These are phyloP conservation scores for Drosophila equinoxialis DNA, from an alignment of 1,140 invertebrate genomes.

Conservation along the genomic window DNA sequence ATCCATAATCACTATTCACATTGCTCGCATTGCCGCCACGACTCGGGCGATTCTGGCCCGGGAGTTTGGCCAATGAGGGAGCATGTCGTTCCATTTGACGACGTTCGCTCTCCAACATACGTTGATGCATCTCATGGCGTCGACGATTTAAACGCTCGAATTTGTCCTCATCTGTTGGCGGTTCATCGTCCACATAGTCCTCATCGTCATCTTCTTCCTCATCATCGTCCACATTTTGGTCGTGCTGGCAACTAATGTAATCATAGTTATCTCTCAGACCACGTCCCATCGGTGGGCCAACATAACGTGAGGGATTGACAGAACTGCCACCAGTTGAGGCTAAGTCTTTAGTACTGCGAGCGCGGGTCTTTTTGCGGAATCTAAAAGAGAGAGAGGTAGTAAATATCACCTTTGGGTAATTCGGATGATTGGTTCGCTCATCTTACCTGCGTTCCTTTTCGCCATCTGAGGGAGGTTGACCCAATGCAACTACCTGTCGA, in stretches of 20 bases:
- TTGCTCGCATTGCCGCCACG: constrained; percentile 29
- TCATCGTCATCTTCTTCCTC: constrained; percentile 70
- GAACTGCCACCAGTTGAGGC: constrained; percentile 32
- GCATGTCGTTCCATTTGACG: constrained; percentile 64
- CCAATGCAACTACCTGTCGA: constrained; percentile 55
- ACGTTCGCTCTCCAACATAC: constrained; percentile 76
- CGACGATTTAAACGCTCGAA: constrained; percentile 77
- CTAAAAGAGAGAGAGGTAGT: constrained; percentile 26
- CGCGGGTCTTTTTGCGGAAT: constrained; percentile 77
- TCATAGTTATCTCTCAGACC: constrained; percentile 74
- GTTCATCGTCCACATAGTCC: constrained; percentile 76
- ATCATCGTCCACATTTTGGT: constrained; percentile 54
- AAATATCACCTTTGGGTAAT: neutral
- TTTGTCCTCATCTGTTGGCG: constrained; percentile 79
- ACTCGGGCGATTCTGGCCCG: constrained; percentile 49
- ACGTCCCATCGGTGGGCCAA: constrained; percentile 37
- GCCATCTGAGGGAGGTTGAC: constrained; percentile 82
- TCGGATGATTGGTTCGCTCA: neutral
- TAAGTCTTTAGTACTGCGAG: constrained; percentile 72
- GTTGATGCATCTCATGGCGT: constrained; percentile 79
- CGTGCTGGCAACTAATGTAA: constrained; percentile 62
- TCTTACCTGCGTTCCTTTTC: constrained; percentile 79
- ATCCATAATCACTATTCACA: constrained; percentile 72
- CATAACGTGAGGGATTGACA: constrained; percentile 38
- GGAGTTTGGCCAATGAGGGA: constrained; percentile 57